A percentile compares a stretch with the other conserved stretches of the same genome.
These are phyloP conservation scores for Ophonus ardosiacus DNA, from an alignment of 2,888 invertebrate genomes.

Conservation along the genomic window DNA sequence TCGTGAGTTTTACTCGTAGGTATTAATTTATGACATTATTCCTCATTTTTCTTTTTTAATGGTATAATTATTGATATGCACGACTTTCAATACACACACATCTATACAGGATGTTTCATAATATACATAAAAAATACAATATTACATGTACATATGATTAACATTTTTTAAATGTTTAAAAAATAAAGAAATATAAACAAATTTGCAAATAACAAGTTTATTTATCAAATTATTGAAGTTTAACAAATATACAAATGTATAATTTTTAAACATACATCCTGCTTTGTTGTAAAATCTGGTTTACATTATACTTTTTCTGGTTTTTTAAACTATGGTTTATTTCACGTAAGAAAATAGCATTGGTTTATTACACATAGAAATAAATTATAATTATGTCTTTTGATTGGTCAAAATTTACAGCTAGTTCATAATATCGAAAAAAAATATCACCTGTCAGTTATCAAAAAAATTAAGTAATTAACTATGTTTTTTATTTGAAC, in stretches of 20 bases:
- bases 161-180: neutral
- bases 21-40: constrained; percentile 16
- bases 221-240: neutral
- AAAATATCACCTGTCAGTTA: too few species aligned
- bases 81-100: neutral
- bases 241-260: neutral
- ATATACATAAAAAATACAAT: neutral
- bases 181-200: neutral
- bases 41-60: constrained; percentile 31
- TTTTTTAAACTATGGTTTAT: too few species aligned
- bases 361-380: too few species aligned
- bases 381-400: too few species aligned
- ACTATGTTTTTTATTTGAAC: too few species aligned
- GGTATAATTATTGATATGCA: constrained; percentile 23
- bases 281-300: too few species aligned
- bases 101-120: neutral
- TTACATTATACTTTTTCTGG: too few species aligned
- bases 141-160: neutral
- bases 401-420: too few species aligned
- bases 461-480: too few species aligned
- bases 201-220: neutral
- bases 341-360: too few species aligned
- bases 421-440: too few species aligned
- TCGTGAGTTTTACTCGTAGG: neutral
- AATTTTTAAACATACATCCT: too few species aligned